These are phyloP conservation scores for Diplodus puntazzo DNA, from an alignment of 2,797 vertebrate genomes.

Conservation along the genomic window DNA sequence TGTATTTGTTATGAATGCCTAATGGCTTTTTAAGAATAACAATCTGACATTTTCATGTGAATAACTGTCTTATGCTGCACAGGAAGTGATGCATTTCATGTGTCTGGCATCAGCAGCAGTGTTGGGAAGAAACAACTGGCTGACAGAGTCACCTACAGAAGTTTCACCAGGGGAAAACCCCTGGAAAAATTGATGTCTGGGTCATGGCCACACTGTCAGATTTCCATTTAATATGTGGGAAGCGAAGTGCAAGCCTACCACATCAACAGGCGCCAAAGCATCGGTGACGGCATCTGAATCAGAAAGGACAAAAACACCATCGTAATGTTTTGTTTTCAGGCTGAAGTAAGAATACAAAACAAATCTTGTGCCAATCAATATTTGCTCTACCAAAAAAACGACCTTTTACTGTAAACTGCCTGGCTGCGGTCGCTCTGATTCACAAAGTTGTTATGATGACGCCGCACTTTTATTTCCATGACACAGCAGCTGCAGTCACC, in stretches of 20 bases:
- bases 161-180: conserved; percentile 53
- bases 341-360: conserved; percentile 25
- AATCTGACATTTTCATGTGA: conserved; percentile 21
- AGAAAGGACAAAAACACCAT: conserved; percentile 4
- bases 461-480: conserved; percentile 62
- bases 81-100: conserved; percentile 19
- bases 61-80: neutral
- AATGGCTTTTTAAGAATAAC: conserved; percentile 4
- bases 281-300: conserved; percentile 9
- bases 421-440: conserved; percentile 65
- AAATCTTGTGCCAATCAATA: conserved; percentile 32
- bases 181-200: conserved; percentile 6
- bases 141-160: conserved; percentile 23
- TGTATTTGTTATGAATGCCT: neutral
- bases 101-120: conserved; percentile 20
- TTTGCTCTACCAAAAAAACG: conserved; percentile 12
- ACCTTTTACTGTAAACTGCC: conserved; percentile 65
- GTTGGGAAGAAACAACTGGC: conserved; percentile 1
- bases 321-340: conserved; percentile 30
- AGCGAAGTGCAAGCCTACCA: conserved; percentile 23
- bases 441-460: conserved; percentile 65
- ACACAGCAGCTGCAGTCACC: conserved; percentile 50
- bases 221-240: conserved; percentile 39
- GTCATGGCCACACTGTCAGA: conserved; percentile 20
- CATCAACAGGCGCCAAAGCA: conserved; percentile 21